These are phyloP conservation scores for Chionodraco myersi DNA, from an alignment of 2,113 vertebrate species.

Conservation along the genomic window DNA sequence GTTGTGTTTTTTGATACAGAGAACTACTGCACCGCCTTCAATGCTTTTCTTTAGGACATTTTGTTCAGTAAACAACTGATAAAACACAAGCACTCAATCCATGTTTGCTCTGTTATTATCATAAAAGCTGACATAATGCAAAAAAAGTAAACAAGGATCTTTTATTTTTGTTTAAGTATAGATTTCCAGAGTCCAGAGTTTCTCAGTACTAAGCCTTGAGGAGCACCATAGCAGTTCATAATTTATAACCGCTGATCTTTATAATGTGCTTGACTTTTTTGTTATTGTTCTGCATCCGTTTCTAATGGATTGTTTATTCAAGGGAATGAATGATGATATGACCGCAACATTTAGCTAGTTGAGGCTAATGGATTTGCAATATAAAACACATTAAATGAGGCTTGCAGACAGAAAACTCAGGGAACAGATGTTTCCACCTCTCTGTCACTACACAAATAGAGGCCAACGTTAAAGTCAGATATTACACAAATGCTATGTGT, in stretches of 20 bases:
- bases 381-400: slow-evolving; percentile 14
- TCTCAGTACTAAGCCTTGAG: background rate
- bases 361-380: slow-evolving; percentile 1
- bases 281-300: background rate
- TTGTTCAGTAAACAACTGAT: background rate
- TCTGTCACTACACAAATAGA: slow-evolving; percentile 26
- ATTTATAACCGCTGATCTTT: background rate
- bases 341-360: background rate
- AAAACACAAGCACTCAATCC: background rate
- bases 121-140: background rate
- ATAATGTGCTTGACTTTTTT: background rate
- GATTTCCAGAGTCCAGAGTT: background rate
- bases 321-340: background rate
- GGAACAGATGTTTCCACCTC: slow-evolving; percentile 21
- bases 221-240: background rate
- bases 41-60: background rate
- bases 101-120: slow-evolving; percentile 1
- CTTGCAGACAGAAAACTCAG: slow-evolving; percentile 12
- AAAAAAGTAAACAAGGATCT: background rate
- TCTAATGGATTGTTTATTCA: background rate
- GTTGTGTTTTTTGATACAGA: background rate
- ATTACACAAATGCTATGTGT: slow-evolving; percentile 32
- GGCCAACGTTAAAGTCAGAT: slow-evolving; percentile 23
- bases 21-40: background rate
- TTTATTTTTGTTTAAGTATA: background rate